A percentile compares a stretch with the other conserved stretches of the same genome.
These are phyloP conservation scores for Ligdia adustata DNA, from an alignment of 2,888 invertebrate genomes.

Conservation along the genomic window DNA sequence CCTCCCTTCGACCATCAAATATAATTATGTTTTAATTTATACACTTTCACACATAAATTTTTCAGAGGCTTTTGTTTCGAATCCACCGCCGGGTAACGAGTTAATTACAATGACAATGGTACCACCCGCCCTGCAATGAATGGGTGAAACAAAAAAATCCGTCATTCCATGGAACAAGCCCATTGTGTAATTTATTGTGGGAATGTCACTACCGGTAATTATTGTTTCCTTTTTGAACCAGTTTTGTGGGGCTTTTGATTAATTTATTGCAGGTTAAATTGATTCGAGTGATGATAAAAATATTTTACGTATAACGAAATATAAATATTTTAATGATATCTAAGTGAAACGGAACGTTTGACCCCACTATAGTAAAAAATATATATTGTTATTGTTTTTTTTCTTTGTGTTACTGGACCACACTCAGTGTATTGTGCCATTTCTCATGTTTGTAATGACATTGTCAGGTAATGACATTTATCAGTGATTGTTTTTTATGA, in stretches of 20 bases:
- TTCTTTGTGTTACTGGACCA: too few species aligned
- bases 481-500: too few species aligned
- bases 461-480: too few species aligned
- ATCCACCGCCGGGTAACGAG: slow-evolving; percentile 57
- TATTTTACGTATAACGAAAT: too few species aligned
- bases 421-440: too few species aligned
- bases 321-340: too few species aligned
- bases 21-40: slow-evolving; percentile 41
- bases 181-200: slow-evolving; percentile 62
- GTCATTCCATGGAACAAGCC: slow-evolving; percentile 49
- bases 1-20: slow-evolving; percentile 35
- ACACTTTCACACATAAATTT: slow-evolving; percentile 40
- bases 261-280: slow-evolving; percentile 31
- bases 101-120: slow-evolving; percentile 70
- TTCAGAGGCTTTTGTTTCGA: slow-evolving; percentile 39
- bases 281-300: slow-evolving; percentile 28
- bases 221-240: slow-evolving; percentile 38
- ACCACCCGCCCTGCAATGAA: slow-evolving; percentile 51
- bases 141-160: slow-evolving; percentile 45
- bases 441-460: too few species aligned
- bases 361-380: too few species aligned
- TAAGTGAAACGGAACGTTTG: too few species aligned
- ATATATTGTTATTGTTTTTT: too few species aligned
- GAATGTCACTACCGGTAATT: slow-evolving; percentile 50
- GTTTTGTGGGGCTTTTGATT: slow-evolving; percentile 36